Percentiles rank a stretch among this genome's conserved stretches.
phyloP scores from a whole-genome alignment of 2,797 vertebrate species.

The Loriculus beryllinus region DNA sequence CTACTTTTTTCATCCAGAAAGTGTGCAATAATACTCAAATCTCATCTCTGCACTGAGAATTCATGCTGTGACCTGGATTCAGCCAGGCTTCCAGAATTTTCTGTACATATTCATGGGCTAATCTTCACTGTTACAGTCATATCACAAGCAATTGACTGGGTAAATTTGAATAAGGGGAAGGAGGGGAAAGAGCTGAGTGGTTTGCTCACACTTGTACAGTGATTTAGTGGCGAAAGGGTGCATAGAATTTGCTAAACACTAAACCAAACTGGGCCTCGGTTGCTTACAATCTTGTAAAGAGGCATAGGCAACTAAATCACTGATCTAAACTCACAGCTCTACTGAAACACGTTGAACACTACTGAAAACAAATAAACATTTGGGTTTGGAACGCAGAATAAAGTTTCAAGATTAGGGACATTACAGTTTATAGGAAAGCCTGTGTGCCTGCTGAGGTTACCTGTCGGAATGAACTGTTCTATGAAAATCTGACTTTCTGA shows the following conservation, averaged over 20 bases:
- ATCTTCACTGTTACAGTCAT: conserved; percentile 4
- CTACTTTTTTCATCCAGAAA: not conserved
- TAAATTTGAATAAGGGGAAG: conserved; percentile 51
- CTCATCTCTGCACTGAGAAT: not conserved
- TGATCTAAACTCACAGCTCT: not conserved
- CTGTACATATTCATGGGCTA: not conserved
- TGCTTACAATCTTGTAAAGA: not conserved
- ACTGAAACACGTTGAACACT: not conserved
- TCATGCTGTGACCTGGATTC: not conserved
- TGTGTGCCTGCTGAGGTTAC: not conserved
- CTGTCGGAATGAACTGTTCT: conserved; percentile 6
- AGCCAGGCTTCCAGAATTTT: conserved; percentile 27
- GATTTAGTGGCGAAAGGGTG: conserved; percentile 30
- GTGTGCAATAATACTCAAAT: not conserved
- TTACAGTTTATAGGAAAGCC: not conserved
- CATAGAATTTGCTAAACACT: not conserved
- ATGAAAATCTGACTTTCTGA: not conserved
- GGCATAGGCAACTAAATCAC: not conserved
- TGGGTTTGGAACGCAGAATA: not conserved
- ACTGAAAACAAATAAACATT: not conserved
- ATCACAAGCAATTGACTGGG: not conserved
- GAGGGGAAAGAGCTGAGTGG: conserved; percentile 12
- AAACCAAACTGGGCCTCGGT: not conserved
- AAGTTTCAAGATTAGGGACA: not conserved
- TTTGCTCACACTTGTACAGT: not conserved